These are phyloP conservation scores for Pelusios castaneus DNA, from an alignment of 2,113 vertebrate species.

Conservation along the genomic window DNA sequence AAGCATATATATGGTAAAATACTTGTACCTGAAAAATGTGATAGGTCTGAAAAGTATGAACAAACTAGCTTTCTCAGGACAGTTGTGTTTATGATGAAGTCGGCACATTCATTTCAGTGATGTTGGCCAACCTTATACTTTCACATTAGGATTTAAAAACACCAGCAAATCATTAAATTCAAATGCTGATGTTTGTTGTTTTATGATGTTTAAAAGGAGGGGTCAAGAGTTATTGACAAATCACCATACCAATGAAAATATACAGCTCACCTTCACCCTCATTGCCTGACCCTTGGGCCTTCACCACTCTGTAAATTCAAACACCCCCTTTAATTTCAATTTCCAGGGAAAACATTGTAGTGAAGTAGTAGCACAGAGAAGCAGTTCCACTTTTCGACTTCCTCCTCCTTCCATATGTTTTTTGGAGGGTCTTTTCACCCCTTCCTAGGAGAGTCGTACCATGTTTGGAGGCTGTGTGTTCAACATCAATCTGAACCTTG, in stretches of 20 bases:
- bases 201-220: neutral
- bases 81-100: neutral
- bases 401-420: neutral
- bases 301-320: neutral
- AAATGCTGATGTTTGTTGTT: neutral
- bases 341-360: neutral
- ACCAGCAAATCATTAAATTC: neutral
- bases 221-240: neutral
- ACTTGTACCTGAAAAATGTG: neutral
- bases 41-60: neutral
- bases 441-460: neutral
- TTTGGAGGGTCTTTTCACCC: too few relatives aligned
- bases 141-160: neutral
- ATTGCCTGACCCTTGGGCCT: too few relatives aligned
- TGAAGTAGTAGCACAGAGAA: neutral
- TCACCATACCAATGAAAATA: neutral
- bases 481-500: neutral
- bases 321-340: neutral
- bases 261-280: neutral
- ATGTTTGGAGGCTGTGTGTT: neutral
- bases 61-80: too few relatives aligned
- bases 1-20: neutral
- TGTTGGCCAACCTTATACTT: neutral
- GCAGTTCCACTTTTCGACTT: neutral
- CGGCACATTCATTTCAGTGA: neutral